Conservation (phyloP, 2,113 vertebrate genomes). For the Hippocampus zosterae region DNA sequence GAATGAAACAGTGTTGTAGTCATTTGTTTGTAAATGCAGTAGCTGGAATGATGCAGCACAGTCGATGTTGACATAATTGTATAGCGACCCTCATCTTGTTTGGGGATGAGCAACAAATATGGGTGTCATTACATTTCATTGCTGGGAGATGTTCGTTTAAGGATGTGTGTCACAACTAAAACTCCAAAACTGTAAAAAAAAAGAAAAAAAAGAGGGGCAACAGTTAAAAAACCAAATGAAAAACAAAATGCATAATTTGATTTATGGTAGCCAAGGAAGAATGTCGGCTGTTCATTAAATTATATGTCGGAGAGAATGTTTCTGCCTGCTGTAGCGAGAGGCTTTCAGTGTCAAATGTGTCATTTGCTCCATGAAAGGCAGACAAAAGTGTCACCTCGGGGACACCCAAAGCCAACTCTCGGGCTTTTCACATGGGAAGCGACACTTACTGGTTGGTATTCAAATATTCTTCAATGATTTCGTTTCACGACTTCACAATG, state of each 20-base stretch:
- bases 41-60: neutral
- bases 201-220: neutral
- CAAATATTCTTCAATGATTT: constrained; percentile 4
- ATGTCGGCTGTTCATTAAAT: neutral
- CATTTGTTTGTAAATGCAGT: neutral
- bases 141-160: neutral
- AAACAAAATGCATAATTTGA: neutral
- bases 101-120: neutral
- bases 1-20: neutral
- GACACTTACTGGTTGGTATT: neutral
- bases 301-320: neutral
- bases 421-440: neutral
- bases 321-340: neutral
- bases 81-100: neutral
- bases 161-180: neutral
- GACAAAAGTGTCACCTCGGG: constrained; percentile 32
- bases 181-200: neutral
- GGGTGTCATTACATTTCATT: neutral
- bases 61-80: neutral
- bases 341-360: constrained; percentile 28
- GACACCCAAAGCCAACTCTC: constrained; percentile 25
- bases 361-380: constrained; percentile 25
- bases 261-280: neutral
- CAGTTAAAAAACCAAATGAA: neutral
- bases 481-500: neutral